phyloP scores from a whole-genome alignment of 2,113 vertebrate species.

The Romanogobio albipinnatus region DNA sequence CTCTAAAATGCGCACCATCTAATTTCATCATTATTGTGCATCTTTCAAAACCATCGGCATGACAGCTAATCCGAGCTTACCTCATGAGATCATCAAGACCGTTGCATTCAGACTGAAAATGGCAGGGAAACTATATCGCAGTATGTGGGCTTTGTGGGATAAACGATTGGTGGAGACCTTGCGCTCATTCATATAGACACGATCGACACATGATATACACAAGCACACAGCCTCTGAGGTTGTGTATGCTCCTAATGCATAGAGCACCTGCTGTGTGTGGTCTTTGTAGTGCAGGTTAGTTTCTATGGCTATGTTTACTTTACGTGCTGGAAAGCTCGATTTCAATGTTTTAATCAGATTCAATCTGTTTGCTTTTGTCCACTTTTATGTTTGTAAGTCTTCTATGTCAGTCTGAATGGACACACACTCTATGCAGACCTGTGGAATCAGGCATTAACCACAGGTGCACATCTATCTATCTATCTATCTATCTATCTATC shows the following conservation, averaged over 20 bases:
- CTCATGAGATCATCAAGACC: constrained; percentile 50
- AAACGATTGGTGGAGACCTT: not conserved
- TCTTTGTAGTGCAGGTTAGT: constrained; percentile 15
- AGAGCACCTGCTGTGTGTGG: constrained; percentile 6
- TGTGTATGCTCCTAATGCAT: not conserved
- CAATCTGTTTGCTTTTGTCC: not conserved
- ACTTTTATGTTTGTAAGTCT: not conserved
- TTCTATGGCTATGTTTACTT: not conserved
- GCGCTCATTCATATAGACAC: not conserved
- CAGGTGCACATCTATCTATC: no score
- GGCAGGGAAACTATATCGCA: not conserved
- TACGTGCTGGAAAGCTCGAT: not conserved
- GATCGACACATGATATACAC: not conserved
- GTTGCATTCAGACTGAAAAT: constrained; percentile 51
- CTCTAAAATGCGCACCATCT: constrained; percentile 25
- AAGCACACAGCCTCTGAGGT: not conserved
- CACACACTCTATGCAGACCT: not conserved
- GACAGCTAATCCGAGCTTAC: constrained; percentile 55
- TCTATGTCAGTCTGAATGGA: not conserved
- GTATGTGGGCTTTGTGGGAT: constrained; percentile 17
- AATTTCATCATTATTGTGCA: constrained; percentile 34
- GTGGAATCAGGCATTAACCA: no score
- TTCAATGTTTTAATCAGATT: constrained; percentile 6
- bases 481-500: no score
- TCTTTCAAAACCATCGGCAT: constrained; percentile 52